These are phyloP conservation scores for Hipparchia semele DNA, from an alignment of 2,888 invertebrate species.

Conservation along the genomic window DNA sequence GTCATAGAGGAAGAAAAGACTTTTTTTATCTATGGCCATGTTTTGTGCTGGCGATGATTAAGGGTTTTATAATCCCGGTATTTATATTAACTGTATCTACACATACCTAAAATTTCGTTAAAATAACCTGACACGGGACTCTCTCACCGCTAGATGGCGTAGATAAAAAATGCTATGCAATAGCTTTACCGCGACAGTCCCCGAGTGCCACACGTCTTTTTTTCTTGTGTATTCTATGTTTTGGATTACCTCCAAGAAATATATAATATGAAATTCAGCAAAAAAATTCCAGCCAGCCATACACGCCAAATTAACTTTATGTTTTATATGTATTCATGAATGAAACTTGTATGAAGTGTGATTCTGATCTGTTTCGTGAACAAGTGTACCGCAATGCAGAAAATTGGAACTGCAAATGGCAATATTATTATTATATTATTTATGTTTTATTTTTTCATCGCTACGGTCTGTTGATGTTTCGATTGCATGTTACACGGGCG, in stretches of 20 bases:
- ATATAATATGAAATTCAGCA: not conserved
- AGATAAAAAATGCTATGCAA: no score
- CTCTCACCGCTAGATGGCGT: no score
- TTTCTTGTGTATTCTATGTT: not conserved
- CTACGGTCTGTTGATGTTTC: conserved; percentile 1
- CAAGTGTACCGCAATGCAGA: conserved; percentile 13
- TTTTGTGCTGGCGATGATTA: no score
- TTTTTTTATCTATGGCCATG: no score
- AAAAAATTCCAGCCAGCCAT: not conserved
- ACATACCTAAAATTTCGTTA: no score
- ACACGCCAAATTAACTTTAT: not conserved
- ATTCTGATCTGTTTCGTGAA: not conserved
- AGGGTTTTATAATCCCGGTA: not conserved
- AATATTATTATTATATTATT: not conserved
- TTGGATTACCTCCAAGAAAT: not conserved
- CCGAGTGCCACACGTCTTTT: no score
- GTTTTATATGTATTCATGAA: not conserved
- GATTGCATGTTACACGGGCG: conserved; percentile 13
- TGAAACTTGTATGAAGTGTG: conserved; percentile 12
- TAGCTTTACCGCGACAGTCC: no score
- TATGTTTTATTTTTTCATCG: conserved; percentile 7
- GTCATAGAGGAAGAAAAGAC: no score
- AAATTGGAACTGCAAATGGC: conserved; percentile 8
- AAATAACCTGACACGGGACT: no score
- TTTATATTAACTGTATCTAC: not conserved